A percentile compares a stretch with the other conserved stretches of the same genome.
Conservation (phyloP, 2,797 vertebrate species). For the Liasis olivaceus region DNA sequence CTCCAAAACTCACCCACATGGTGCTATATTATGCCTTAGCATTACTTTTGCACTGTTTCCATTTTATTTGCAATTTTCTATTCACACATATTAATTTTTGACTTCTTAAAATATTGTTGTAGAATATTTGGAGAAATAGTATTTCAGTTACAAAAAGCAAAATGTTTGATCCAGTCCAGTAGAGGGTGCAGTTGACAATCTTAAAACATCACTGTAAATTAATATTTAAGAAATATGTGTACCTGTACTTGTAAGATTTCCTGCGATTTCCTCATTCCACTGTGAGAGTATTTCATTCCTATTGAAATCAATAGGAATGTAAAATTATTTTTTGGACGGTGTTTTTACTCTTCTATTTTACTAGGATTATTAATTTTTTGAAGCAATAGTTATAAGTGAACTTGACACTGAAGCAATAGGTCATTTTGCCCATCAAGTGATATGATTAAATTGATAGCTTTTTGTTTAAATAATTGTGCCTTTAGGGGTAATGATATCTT, state of each 20-base stretch:
- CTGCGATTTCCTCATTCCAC: background rate
- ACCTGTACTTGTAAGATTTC: background rate
- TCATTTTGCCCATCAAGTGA: background rate
- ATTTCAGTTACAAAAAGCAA: background rate
- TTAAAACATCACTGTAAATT: background rate
- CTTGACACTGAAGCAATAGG: background rate
- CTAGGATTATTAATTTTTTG: background rate
- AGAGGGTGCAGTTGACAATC: constrained; percentile 56
- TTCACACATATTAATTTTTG: background rate
- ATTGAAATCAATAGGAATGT: background rate
- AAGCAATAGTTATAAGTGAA: background rate
- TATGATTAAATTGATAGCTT: background rate
- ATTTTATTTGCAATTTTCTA: background rate
- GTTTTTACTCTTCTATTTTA: background rate
- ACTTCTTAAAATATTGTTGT: background rate
- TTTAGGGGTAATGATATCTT: background rate
- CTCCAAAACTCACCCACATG: background rate
- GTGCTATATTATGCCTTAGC: background rate
- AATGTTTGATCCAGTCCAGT: constrained; percentile 45
- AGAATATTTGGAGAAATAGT: background rate
- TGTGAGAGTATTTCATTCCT: background rate
- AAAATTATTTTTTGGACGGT: too few species aligned
- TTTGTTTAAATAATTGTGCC: background rate
- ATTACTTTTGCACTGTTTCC: background rate
- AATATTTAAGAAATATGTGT: background rate